Conservation (phyloP, 2,888 invertebrate genomes). For the Protonemura montana region DNA sequence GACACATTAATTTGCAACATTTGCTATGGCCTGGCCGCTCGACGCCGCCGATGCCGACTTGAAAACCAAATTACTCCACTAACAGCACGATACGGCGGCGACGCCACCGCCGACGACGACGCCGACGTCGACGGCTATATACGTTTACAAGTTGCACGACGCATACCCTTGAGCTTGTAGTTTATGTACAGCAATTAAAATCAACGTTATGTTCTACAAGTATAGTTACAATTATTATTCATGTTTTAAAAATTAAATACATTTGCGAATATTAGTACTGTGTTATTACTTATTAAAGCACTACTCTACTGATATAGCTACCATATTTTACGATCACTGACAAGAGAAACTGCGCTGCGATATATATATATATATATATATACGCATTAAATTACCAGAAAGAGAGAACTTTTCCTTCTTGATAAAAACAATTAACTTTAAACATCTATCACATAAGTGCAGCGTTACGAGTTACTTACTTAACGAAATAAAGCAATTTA, state of each 20-base stretch:
- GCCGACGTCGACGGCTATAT: neutral
- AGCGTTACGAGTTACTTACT: slow-evolving; percentile 7
- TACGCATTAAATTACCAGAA: neutral
- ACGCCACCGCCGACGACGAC: neutral
- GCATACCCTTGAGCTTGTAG: neutral
- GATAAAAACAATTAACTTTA: slow-evolving; percentile 1
- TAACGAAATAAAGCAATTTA: neutral
- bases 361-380: neutral
- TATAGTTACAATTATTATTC: neutral
- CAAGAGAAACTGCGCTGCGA: neutral
- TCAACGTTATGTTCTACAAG: slow-evolving; percentile 7
- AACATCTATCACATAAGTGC: slow-evolving; percentile 5
- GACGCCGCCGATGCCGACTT: slow-evolving; percentile 8
- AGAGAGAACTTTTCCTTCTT: slow-evolving; percentile 12
- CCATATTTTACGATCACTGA: neutral
- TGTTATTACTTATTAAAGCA: slow-evolving; percentile 7
- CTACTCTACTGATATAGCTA: neutral
- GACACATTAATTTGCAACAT: slow-evolving; percentile 36
- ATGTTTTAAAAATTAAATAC: neutral
- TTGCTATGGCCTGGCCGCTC: neutral
- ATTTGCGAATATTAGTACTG: neutral
- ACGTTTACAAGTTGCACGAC: neutral
- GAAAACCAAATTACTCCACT: slow-evolving; percentile 29
- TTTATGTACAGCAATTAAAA: slow-evolving; percentile 3
- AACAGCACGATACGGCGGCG: neutral